These are phyloP conservation scores for Siphlonurus alternatus DNA, from an alignment of 2,888 invertebrate species.

Conservation along the genomic window DNA sequence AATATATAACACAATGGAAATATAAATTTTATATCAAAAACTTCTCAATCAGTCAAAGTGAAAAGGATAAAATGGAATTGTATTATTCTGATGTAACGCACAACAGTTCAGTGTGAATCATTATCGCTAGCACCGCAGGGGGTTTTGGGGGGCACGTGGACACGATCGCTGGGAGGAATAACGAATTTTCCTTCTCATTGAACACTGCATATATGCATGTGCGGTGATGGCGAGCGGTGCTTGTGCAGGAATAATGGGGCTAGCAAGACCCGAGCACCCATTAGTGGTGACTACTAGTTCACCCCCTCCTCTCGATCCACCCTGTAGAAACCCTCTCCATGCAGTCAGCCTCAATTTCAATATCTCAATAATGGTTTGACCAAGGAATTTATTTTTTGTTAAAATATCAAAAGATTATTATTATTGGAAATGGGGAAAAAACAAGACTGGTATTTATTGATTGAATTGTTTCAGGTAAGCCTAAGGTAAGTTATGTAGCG, in stretches of 20 bases:
- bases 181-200: neutral
- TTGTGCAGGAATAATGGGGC: neutral
- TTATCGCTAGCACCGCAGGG: neutral
- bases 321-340: neutral
- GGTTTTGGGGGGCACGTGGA: neutral
- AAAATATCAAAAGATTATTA: too few relatives aligned
- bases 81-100: too few relatives aligned
- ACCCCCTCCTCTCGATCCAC: neutral
- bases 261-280: neutral
- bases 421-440: too few relatives aligned
- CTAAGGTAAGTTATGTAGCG: too few relatives aligned
- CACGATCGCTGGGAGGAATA: neutral
- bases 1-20: too few relatives aligned
- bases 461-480: too few relatives aligned
- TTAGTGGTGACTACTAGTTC: too few relatives aligned
- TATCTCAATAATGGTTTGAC: neutral
- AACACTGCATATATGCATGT: neutral
- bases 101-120: neutral
- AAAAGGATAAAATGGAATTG: too few relatives aligned
- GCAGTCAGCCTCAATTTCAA: neutral
- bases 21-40: too few relatives aligned
- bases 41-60: too few relatives aligned
- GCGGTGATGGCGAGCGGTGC: neutral
- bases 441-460: too few relatives aligned
- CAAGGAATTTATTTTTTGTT: too few relatives aligned